Base-by-base conservation (phyloP, 2,797 vertebrate genomes). In the Typhlichthys subterraneus region DNA sequence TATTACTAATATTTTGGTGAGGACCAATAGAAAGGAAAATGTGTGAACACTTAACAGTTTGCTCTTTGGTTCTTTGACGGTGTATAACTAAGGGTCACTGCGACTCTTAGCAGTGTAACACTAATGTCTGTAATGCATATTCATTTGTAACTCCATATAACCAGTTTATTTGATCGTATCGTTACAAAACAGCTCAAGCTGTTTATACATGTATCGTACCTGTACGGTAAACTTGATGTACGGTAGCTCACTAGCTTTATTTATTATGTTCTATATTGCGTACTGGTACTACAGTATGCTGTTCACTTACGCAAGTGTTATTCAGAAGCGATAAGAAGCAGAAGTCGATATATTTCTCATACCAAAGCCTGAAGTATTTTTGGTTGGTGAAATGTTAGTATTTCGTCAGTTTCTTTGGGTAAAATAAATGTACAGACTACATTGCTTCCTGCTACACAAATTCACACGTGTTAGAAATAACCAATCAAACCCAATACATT, bases 401-500 rank as follows among this genome's bases (percentile, higher is more conserved):
- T 4, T 29, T 29, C 23, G 23, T 29, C 3, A 29, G 23, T 29
- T 12, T n/a, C 10, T 48, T 6, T 38, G 8, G 33, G 5, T 6
- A 38, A 38, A 38, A 8, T 38, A 38, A 6, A 38, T 38, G 0
- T 9, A 38, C 5, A 9, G 33, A 38, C 5, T 38, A 9, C 7
- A 38, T 1, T 38, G 33, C 33, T 66, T 68, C 65, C 60, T 45
- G 58, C 5, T 17, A 69, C 57, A 55, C 10, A 69, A 57, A 58
- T 58, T 67, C 76, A 70, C 47, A 53, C 54, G 64, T 72, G 55
- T 29, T 17, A n/a, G 5, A 11, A 11, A 15, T 0, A 59, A 3
- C 88, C 88, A 91, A 91, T 90, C 9, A 74, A 3, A 69, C 55
- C 0, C 8, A 2, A 2, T 7, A 4, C 1, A 13, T 46, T 53